phyloP scores from a whole-genome alignment of 2,113 vertebrate species.

The Tauraco erythrolophus region DNA sequence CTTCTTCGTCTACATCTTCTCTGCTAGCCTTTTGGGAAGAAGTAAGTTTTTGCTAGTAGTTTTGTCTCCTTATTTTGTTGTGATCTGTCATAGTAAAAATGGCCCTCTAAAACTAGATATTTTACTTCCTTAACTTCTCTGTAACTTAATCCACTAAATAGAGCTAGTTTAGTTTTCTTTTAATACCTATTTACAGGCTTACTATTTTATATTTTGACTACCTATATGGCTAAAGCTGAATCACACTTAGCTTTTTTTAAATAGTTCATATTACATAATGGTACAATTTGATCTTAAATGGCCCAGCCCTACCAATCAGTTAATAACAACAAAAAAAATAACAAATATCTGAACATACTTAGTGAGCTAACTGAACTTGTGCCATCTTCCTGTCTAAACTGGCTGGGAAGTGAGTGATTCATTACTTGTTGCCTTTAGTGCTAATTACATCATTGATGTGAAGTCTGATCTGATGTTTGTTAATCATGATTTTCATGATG shows the following conservation, averaged over 20 bases:
- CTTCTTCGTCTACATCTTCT: constrained; percentile 80
- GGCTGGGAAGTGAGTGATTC: constrained; percentile 45
- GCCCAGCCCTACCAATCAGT: background rate
- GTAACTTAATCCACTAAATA: constrained; percentile 34
- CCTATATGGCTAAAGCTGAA: background rate
- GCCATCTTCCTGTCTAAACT: background rate
- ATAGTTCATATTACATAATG: background rate
- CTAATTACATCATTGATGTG: background rate
- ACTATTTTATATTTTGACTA: background rate
- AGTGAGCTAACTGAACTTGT: background rate
- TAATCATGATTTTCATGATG: background rate
- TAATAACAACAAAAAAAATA: background rate
- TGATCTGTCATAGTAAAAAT: constrained; percentile 12
- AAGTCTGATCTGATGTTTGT: constrained; percentile 18
- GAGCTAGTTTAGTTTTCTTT: background rate
- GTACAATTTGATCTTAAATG: background rate
- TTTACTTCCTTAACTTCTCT: background rate
- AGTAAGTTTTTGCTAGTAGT: constrained; percentile 74
- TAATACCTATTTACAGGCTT: background rate
- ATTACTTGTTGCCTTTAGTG: background rate
- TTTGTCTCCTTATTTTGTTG: constrained; percentile 38
- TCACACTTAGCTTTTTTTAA: background rate
- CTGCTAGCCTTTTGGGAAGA: constrained; percentile 85
- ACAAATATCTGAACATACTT: background rate
- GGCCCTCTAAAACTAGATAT: constrained; percentile 4